phyloP scores from a whole-genome alignment of 2,113 vertebrate species.

The Cyprinodon tularosa region DNA sequence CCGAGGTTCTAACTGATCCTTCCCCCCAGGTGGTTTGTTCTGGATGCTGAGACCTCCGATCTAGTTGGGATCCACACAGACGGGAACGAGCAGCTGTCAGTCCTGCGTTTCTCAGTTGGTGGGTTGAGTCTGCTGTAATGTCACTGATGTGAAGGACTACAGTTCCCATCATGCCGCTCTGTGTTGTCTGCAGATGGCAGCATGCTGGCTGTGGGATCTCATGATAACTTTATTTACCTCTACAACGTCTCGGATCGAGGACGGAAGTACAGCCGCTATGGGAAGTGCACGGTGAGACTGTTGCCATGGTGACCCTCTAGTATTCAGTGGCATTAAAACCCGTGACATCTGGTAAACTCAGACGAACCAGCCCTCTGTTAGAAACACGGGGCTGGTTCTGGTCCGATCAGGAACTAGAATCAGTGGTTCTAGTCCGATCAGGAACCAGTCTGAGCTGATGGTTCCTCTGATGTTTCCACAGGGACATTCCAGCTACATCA shows the following conservation, averaged over 20 bases:
- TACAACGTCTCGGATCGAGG: slow-evolving; percentile 93
- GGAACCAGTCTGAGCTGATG: neutral
- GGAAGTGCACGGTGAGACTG: slow-evolving; percentile 89
- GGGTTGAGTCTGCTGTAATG: slow-evolving; percentile 57
- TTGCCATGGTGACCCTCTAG: no score
- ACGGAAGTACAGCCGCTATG: slow-evolving; percentile 93
- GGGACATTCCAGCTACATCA: slow-evolving; percentile 99
- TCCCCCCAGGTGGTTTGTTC: slow-evolving; percentile 90
- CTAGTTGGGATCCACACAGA: slow-evolving; percentile 97
- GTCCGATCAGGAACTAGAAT: no score
- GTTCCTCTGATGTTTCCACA: slow-evolving; percentile 62
- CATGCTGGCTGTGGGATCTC: slow-evolving; percentile 95
- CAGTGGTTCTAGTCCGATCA: no score
- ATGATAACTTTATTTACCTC: slow-evolving; percentile 99
- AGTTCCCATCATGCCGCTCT: slow-evolving; percentile 29
- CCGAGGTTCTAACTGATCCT: neutral
- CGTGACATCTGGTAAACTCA: no score
- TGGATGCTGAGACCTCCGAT: slow-evolving; percentile 95
- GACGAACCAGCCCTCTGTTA: neutral
- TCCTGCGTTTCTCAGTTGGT: slow-evolving; percentile 96
- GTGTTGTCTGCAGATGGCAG: slow-evolving; percentile 83
- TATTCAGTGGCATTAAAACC: no score
- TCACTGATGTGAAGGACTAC: neutral
- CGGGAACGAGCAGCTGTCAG: slow-evolving; percentile 95
- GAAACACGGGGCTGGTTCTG: neutral